Percentiles rank a stretch among this genome's conserved stretches.
These are phyloP conservation scores for Sciurus niger DNA, from an alignment of 2,113 vertebrate species.

Conservation along the genomic window DNA sequence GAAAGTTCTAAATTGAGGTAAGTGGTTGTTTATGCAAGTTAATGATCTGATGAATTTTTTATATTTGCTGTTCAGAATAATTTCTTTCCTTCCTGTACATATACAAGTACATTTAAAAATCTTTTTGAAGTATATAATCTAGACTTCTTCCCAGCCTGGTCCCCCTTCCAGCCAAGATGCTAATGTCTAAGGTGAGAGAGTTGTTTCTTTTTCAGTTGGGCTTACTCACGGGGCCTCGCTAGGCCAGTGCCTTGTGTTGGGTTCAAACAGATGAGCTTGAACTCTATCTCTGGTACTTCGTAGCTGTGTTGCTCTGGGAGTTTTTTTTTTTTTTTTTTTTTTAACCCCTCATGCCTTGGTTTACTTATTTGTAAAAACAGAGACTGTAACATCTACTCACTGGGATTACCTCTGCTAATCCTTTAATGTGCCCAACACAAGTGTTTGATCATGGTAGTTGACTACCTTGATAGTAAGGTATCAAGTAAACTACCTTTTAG, in stretches of 20 bases:
- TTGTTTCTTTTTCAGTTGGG: not conserved
- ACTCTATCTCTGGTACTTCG: not conserved
- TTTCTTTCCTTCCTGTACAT: not conserved
- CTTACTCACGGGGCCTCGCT: not conserved
- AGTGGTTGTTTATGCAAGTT: conserved; percentile 7
- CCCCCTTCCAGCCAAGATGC: not conserved
- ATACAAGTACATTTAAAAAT: not conserved
- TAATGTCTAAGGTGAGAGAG: not conserved
- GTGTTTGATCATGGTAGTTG: not conserved
- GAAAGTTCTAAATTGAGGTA: not conserved
- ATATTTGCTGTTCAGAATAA: not conserved
- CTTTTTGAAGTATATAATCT: not conserved
- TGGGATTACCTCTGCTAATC: not conserved
- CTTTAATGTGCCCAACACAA: not conserved
- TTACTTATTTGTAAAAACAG: not conserved
- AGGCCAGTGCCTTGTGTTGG: not conserved
- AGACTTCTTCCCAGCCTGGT: not conserved
- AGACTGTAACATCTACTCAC: not conserved
- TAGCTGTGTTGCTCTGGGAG: not conserved
- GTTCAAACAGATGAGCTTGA: not conserved
- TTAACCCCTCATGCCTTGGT: not conserved
- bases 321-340: not conserved
- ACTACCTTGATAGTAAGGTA: no score
- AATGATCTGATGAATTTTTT: not conserved
- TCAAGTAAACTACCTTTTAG: not conserved